Evolutionary conservation across 2,888 invertebrate genomes (phyloP).

Genomic region (Drosophila kuntzei): DNA sequence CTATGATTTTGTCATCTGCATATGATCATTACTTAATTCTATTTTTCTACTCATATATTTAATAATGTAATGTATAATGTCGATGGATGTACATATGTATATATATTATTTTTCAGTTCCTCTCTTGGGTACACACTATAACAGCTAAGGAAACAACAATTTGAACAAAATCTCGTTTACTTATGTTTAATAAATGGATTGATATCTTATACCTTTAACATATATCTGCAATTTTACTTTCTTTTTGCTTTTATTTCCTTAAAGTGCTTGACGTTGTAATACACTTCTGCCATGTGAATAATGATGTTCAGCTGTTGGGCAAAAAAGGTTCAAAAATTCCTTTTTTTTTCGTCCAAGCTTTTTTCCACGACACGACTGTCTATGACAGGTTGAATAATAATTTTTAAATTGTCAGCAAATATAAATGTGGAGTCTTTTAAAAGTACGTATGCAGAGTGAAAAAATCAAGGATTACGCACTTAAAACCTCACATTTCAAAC

Average conservation of each 20-base stretch:
- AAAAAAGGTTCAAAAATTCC: conserved; percentile 40
- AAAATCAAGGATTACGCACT: not conserved
- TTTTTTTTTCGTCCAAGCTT: conserved; percentile 28
- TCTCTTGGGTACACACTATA: no score
- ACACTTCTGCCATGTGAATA: conserved; percentile 67
- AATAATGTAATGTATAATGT: no score
- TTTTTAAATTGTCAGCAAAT: conserved; percentile 17
- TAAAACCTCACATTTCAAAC: not conserved
- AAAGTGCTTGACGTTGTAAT: conserved; percentile 58
- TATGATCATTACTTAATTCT: not conserved
- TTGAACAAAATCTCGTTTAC: no score
- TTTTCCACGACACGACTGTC: conserved; percentile 62
- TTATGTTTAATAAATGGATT: no score
- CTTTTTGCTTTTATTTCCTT: conserved; percentile 24
- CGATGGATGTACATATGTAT: no score
- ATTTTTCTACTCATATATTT: not conserved
- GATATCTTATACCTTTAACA: no score
- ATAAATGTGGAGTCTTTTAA: not conserved
- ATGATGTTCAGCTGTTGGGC: conserved; percentile 67
- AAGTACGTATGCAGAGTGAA: not conserved
- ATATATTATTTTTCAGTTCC: no score
- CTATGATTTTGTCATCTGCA: not conserved
- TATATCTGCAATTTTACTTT: no score
- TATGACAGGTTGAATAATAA: conserved; percentile 67
- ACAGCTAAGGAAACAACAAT: no score